Evolutionary conservation across 2,797 vertebrate species (phyloP), one percentile per base, ranked within the genome.

Genomic region (Coregonus sp.): DNA sequence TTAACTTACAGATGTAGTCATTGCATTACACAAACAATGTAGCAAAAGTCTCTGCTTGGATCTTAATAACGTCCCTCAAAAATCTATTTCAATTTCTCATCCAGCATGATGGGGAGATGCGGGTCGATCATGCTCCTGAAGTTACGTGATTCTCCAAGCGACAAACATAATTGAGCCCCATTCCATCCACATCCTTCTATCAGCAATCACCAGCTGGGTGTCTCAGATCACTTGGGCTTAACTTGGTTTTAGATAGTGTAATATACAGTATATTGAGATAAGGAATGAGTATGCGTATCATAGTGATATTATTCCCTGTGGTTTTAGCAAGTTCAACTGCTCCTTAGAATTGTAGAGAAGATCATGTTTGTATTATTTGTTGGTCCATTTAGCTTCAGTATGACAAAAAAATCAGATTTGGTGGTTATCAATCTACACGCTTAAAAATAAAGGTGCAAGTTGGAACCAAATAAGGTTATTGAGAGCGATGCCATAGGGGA

Each of bases 81-180:
- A 90, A 92, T 93, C 91, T 86, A 90, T 91, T 90, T 86, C 86
- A 88, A 90, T 93, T 86, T 88, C 86, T 86, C 81, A 73, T 81
- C 85, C 81, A 40, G 77, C 79, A 63, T 78, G 86, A 87, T 54
- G 61, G 77, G 65, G 40, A 51, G 16, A 72, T 37, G 18, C 20
- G 70, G 56, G 47, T 77, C 76, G 75, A 80, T 80, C 67, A 15
- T 63, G 70, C 47, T 67, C 54, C 37, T 35, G 77, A 72, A 74
- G 72, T 74, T 74, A 52, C 66, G 81, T 20, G 77, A 78, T 77
- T 81, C 71, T 59, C 74, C 52, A 78, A 88, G 84, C 87, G 70
- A 76, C 65, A 72, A 77, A 66, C 72, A 56, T 61, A 85, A 74
- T 61, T 1, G 56, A 78, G 78, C 76, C 59, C 70, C 76, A 20